Evolutionary conservation across 2,888 invertebrate species (phyloP).

Genomic region (Syrphus vitripennis): DNA sequence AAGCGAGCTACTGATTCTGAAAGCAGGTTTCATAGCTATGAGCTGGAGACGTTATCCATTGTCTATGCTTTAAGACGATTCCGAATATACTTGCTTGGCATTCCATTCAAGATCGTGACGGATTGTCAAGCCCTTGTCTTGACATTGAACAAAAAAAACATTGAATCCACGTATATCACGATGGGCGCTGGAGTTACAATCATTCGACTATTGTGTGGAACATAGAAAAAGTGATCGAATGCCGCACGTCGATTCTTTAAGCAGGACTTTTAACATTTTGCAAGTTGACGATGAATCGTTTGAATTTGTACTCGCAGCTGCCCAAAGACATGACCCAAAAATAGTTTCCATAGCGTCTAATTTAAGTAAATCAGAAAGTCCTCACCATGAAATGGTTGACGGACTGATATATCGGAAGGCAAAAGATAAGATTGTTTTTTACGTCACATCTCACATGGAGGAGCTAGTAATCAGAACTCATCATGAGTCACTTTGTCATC

Average conservation of each 20-base stretch:
- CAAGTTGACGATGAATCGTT: slow-evolving; percentile 21
- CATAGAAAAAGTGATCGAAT: slow-evolving; percentile 48
- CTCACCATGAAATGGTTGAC: slow-evolving; percentile 22
- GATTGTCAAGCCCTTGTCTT: too few relatives aligned
- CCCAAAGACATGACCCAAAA: slow-evolving; percentile 59
- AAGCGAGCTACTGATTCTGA: too few relatives aligned
- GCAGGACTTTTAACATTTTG: slow-evolving; percentile 56
- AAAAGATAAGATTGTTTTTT: not conserved
- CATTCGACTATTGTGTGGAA: slow-evolving; percentile 67
- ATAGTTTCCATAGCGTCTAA: slow-evolving; percentile 61
- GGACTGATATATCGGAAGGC: slow-evolving; percentile 23
- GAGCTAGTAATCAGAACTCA: not conserved
- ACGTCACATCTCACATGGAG: slow-evolving; percentile 59
- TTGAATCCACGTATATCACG: too few relatives aligned
- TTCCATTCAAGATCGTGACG: too few relatives aligned
- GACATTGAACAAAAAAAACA: too few relatives aligned
- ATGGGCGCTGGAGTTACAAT: slow-evolving; percentile 67
- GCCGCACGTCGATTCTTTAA: slow-evolving; percentile 72
- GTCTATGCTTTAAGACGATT: too few relatives aligned
- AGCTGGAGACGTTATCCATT: too few relatives aligned
- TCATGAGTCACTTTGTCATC: not conserved
- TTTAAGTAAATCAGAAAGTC: slow-evolving; percentile 46
- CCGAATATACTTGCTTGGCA: too few relatives aligned
- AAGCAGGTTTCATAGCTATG: too few relatives aligned
- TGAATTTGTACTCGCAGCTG: slow-evolving; percentile 37